phyloP scores from a whole-genome alignment of 1,140 invertebrate species.

The Eupeodes corollae region DNA sequence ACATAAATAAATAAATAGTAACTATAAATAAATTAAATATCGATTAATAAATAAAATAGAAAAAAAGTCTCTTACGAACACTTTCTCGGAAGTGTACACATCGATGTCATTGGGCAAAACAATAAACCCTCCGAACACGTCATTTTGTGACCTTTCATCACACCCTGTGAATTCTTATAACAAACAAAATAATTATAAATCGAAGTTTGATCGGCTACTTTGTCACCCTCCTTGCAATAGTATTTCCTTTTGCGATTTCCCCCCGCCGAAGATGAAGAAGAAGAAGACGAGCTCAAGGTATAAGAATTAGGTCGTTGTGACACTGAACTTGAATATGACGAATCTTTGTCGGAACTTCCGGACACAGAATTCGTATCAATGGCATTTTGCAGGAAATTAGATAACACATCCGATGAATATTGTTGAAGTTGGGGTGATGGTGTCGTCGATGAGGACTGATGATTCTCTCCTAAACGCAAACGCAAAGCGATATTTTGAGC shows the following conservation, averaged over 20 bases:
- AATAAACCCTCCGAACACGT: constrained; percentile 29
- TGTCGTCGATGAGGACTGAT: neutral
- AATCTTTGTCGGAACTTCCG: neutral
- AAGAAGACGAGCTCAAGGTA: neutral
- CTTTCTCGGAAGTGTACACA: constrained; percentile 30
- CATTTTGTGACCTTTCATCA: constrained; percentile 35
- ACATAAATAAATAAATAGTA: too few species aligned
- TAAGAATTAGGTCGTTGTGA: neutral
- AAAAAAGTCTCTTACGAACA: constrained; percentile 10
- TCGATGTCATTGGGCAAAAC: constrained; percentile 24
- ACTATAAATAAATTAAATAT: too few species aligned
- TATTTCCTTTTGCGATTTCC: constrained; percentile 21
- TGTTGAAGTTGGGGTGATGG: neutral
- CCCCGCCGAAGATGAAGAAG: neutral
- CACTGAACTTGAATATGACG: neutral
- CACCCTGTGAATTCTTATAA: constrained; percentile 29
- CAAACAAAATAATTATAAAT: constrained; percentile 33
- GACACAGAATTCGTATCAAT: neutral
- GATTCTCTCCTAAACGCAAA: neutral
- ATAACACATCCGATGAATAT: neutral
- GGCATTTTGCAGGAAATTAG: neutral
- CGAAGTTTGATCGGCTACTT: constrained; percentile 32
- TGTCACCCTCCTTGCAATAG: constrained; percentile 33
- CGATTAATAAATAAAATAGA: too few species aligned
- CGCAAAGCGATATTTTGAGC: constrained; percentile 20